These are phyloP conservation scores for Cancer borealis DNA, from an alignment of 2,888 invertebrate species.

Conservation along the genomic window DNA sequence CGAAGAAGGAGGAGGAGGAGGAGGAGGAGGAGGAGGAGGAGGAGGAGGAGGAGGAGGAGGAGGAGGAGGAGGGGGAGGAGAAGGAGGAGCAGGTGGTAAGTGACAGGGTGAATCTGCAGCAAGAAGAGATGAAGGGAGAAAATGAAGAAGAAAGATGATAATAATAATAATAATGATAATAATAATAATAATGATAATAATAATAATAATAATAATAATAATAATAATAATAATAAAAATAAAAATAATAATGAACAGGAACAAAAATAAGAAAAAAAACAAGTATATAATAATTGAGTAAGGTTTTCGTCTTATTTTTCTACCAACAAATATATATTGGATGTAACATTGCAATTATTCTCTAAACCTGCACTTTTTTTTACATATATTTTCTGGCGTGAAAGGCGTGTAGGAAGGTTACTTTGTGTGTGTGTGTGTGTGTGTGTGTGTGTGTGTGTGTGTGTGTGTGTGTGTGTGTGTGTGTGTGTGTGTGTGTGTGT, in stretches of 20 bases:
- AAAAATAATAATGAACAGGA: too few species aligned
- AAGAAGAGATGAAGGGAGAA: neutral
- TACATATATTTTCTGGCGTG: neutral
- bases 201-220: too few species aligned
- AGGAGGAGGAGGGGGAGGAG: too few species aligned
- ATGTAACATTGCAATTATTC: neutral
- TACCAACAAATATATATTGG: neutral
- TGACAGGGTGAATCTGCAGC: conserved; percentile 30
- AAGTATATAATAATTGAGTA: neutral
- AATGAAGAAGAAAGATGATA: neutral
- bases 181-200: too few species aligned
- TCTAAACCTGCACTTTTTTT: neutral
- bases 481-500: neutral
- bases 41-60: neutral
- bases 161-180: too few species aligned
- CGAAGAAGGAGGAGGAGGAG: too few species aligned
- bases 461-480: conserved; percentile 37
- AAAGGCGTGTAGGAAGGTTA: neutral
- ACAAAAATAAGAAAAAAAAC: too few species aligned
- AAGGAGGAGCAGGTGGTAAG: neutral
- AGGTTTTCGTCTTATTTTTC: neutral
- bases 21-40: neutral
- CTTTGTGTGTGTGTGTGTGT: neutral
- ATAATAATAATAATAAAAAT: too few species aligned
- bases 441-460: conserved; percentile 41